Base-by-base conservation (phyloP, 2,797 vertebrate species). In the Pangasius djambal region DNA sequence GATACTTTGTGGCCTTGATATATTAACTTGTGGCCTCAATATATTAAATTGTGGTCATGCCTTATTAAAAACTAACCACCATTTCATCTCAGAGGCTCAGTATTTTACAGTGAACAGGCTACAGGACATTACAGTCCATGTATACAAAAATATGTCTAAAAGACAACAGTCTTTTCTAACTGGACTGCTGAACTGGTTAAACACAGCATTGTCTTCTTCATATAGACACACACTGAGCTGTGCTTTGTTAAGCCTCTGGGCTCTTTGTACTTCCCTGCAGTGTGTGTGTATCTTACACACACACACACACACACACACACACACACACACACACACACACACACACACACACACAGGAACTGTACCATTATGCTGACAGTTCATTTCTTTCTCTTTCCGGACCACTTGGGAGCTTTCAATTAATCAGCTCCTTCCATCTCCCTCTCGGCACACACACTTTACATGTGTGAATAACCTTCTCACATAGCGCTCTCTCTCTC, bases 341-440 rank as follows among this genome's bases (percentile, higher is more conserved):
- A 77, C 44, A 75, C 37, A 77, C 74, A 28, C 74, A 89, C 18
- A 89, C 20, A 85, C 48, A 83, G 25, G 65, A 77, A 87, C 77
- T 55, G 50, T 18, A 16, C 22, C 28, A 72, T 52, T 86, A 83
- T 89, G 86, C 85, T 79, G 90, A 90, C 52, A 72, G 74, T 88
- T 92, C 61, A 74, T 85, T 84, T 88, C 84, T 37, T 85, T 83
- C 75, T 85, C 52, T 75, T 87, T 77, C 37, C n/a, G 52, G 70
- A 88, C 85, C 88, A 90, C 87, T 88, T 85, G 48, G 61, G 85
- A 91, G 83, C 28, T 4, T 75, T 90, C 55, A 52, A 81, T 86
- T 88, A 90, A 90, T 88, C 82, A 78, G 50, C 65, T 82, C 28
- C 63, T 48, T 59, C 44, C 81, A 61, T 87, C 81, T 25, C 8